Evolutionary conservation across 2,888 invertebrate genomes (phyloP).

Genomic region (Hyposoter dolosus): DNA sequence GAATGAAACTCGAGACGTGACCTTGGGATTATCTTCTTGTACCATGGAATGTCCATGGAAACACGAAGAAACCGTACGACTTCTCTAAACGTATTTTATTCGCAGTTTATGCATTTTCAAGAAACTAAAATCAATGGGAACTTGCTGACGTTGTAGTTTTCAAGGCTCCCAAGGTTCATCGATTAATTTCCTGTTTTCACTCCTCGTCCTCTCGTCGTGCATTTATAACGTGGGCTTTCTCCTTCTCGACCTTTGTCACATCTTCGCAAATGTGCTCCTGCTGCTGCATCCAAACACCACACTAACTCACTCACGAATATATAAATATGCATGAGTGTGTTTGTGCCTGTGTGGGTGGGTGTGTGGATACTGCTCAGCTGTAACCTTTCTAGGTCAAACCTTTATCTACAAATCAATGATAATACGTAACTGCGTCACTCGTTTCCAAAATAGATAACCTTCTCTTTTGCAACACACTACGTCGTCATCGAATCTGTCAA

Average conservation of each 20-base stretch:
- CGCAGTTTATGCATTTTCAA: conserved; percentile 1
- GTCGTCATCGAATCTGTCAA: neutral
- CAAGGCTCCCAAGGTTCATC: conserved; percentile 71
- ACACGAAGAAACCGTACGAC: neutral
- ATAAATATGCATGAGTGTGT: neutral
- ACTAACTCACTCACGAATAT: neutral
- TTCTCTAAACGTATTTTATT: neutral
- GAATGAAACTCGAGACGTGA: neutral
- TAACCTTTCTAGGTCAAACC: conserved; percentile 52
- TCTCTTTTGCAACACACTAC: neutral
- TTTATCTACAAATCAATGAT: conserved; percentile 55
- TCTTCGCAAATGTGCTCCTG: conserved; percentile 42
- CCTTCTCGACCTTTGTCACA: conserved; percentile 64
- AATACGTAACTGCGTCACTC: conserved; percentile 30
- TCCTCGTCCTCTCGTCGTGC: conserved; percentile 26
- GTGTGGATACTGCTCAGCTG: neutral
- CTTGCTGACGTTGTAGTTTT: conserved; percentile 62
- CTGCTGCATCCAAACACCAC: conserved; percentile 18
- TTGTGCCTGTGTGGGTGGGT: neutral
- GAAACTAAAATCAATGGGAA: conserved; percentile 66
- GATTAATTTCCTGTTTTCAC: conserved; percentile 67
- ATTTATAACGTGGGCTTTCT: conserved; percentile 53
- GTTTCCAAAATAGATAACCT: neutral
- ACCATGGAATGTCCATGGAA: neutral
- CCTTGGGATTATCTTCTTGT: neutral